Conservation (phyloP, 2,113 vertebrate genomes). For the Brachypodius melanocephalos region DNA sequence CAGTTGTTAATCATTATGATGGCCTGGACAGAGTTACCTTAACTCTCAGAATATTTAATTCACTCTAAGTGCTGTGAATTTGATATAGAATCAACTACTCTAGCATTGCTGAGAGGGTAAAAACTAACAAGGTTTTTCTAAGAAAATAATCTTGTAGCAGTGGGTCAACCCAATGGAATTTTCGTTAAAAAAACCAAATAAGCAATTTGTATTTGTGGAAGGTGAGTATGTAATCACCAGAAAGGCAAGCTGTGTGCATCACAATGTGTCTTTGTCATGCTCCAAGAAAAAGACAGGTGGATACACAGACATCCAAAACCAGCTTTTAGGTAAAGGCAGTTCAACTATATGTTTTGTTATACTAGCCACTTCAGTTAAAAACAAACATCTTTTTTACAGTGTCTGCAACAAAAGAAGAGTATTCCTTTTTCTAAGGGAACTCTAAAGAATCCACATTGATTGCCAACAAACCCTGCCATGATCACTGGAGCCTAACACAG, state of each 20-base stretch:
- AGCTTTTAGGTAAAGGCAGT: not conserved
- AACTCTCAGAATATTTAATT: conserved; percentile 30
- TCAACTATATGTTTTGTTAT: not conserved
- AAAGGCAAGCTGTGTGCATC: not conserved
- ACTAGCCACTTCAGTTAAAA: not conserved
- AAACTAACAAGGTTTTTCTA: not conserved
- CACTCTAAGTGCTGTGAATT: not conserved
- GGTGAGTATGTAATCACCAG: not conserved
- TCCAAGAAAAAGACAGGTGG: not conserved
- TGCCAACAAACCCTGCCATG: not conserved
- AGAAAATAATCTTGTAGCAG: not conserved
- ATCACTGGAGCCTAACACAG: not conserved
- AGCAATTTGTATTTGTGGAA: not conserved
- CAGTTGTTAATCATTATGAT: not conserved
- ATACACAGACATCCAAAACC: not conserved
- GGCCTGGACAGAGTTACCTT: not conserved
- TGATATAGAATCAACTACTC: not conserved
- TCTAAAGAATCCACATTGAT: not conserved
- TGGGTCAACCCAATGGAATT: not conserved
- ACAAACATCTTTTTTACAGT: not conserved
- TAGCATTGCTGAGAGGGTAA: not conserved
- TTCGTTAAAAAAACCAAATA: not conserved
- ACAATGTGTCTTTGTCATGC: not conserved
- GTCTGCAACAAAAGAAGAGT: not conserved
- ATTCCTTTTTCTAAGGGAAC: not conserved